A percentile compares a stretch with the other conserved stretches of the same genome.
phyloP scores from a whole-genome alignment of 2,797 vertebrate genomes.

The Clarias laeviceps region DNA sequence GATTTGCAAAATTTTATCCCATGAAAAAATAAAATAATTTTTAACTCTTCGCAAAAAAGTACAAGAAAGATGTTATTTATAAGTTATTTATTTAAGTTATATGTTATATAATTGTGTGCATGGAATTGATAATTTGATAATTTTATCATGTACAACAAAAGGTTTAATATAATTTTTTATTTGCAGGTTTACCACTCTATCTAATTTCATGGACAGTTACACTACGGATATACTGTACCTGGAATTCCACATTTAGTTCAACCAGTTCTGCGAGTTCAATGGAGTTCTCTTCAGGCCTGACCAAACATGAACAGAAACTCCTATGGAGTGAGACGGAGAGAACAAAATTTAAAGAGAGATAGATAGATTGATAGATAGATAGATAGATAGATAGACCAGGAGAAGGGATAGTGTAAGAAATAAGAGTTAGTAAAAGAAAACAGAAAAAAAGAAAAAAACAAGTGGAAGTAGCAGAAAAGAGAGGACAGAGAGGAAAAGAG shows the following conservation, averaged over 20 bases:
- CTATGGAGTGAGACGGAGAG: conserved; percentile 42
- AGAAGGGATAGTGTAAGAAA: not conserved
- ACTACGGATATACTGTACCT: conserved; percentile 59
- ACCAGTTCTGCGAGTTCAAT: conserved; percentile 63
- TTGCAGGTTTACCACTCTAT: not conserved
- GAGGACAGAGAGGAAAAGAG: not conserved
- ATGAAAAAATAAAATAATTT: not conserved
- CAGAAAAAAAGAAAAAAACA: not conserved
- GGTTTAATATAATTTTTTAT: not conserved
- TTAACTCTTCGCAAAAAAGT: not conserved
- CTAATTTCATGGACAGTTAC: not conserved
- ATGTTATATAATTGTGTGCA: not conserved
- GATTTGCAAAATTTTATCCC: not conserved
- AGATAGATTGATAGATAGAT: not conserved
- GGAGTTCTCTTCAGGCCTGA: conserved; percentile 59
- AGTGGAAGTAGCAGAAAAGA: not conserved
- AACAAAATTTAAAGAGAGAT: not conserved
- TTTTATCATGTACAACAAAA: not conserved
- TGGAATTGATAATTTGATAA: not conserved
- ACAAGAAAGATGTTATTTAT: not conserved
- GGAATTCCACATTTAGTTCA: conserved; percentile 63
- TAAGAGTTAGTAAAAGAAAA: not conserved
- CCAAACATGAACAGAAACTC: conserved; percentile 67
- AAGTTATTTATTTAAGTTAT: too few species aligned
- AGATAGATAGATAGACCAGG: not conserved